These are phyloP conservation scores for Antedon mediterranea DNA, from an alignment of 53 echinoderm and acorn worm species.

Conservation along the genomic window DNA sequence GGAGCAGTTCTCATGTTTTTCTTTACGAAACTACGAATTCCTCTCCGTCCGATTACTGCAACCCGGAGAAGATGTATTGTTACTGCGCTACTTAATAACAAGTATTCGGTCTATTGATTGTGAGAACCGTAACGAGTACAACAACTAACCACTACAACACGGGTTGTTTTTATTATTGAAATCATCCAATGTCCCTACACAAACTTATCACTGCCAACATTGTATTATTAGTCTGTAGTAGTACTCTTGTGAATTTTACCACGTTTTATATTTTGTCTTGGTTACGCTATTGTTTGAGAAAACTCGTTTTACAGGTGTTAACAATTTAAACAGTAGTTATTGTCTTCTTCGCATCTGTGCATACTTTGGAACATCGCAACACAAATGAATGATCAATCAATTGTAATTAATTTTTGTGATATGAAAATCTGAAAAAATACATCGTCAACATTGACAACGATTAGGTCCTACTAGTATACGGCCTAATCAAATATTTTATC, in stretches of 20 bases:
- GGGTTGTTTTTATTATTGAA: neutral
- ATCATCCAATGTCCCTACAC: neutral
- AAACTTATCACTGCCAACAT: neutral
- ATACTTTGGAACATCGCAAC: neutral
- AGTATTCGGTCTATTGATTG: too few species aligned
- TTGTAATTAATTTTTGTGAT: neutral
- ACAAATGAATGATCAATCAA: neutral
- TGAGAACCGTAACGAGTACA: neutral
- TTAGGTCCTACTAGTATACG: neutral
- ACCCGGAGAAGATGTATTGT: neutral
- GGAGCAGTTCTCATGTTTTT: too few species aligned
- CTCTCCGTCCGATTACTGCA: neutral
- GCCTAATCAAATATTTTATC: neutral
- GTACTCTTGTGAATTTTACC: neutral
- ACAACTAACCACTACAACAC: neutral
- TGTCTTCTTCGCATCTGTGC: neutral
- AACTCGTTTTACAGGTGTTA: neutral
- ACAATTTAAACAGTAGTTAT: neutral
- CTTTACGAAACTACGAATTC: neutral
- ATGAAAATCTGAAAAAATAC: neutral
- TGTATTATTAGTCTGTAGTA: neutral
- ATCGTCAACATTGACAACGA: neutral
- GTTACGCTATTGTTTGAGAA: neutral
- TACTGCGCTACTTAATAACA: neutral
- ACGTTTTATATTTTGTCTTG: neutral